Evolutionary conservation across 1,140 invertebrate species (phyloP), one percentile per base, ranked within the genome.

Genomic region (Drosophila virilis): DNA sequence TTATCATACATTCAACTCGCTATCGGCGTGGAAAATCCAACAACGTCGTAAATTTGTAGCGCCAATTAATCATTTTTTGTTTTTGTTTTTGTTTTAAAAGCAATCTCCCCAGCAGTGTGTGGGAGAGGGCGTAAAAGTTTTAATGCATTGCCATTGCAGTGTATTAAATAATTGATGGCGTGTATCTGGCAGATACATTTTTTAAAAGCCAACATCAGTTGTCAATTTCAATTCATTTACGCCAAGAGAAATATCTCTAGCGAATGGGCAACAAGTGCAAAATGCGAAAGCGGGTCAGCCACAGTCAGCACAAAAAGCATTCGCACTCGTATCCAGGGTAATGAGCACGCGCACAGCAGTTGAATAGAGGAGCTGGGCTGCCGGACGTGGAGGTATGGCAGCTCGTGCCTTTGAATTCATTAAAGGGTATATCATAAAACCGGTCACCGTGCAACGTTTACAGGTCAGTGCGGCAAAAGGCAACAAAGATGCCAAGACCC

Each of bases 1-100:
- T 88, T 88, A 88, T 88, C 84, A 88, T 88, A 84, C 84, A 80
- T 88, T 88, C 84, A 88, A 88, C 84, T 89, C 70, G 80, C 79
- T 88, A 83, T 88, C 84, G 72, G 54, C 78, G 61, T 43, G 13
- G 22, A 45, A 42, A 66, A 59, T 60, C 66, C 70, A 72, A 75
- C 73, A 65, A 80, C 74, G 80, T 89, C 84, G 83, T 89, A 89
- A 89, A 88, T 88, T 88, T 89, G 84, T 88, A 84, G 84, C 80
- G 84, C 84, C 84, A 88, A 88, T 88, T 88, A 89, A 88, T 88
- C 77, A 84, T 86, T 88, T 71, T 62, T 17, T 13, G 9, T 50
- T 13, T 62, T 17, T 13, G 9, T 50, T 13, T 48, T 38, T 54
- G 9, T 40, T 62, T 57, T 52, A 13, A 40, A 50, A 42, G 43